phyloP scores from a whole-genome alignment of 2,113 vertebrate genomes.

The Dinomys branickii region DNA sequence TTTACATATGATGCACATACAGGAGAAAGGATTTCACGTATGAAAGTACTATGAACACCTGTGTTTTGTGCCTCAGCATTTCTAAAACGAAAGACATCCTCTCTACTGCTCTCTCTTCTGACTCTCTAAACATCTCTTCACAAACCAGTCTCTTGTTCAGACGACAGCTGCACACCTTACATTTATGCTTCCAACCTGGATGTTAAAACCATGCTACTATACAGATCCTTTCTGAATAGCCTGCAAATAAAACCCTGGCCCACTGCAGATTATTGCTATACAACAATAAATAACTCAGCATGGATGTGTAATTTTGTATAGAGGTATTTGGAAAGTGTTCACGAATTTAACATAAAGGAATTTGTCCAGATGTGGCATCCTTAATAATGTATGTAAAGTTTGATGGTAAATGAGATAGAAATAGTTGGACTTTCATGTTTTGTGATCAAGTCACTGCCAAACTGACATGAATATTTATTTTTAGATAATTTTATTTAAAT shows the following conservation, averaged over 20 bases:
- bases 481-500: constrained; percentile 84
- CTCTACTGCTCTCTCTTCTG: constrained; percentile 82
- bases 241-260: constrained; percentile 80
- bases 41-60: constrained; percentile 89
- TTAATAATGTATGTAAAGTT: constrained; percentile 89
- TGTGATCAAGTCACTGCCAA: constrained; percentile 93
- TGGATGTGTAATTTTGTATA: constrained; percentile 87
- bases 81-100: constrained; percentile 86
- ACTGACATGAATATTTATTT: constrained; percentile 87
- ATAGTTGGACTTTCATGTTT: constrained; percentile 90
- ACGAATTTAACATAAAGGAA: constrained; percentile 80
- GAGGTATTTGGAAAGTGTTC: constrained; percentile 82
- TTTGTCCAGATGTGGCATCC: constrained; percentile 85
- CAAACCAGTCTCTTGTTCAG: constrained; percentile 81
- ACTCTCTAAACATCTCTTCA: constrained; percentile 83
- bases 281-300: constrained; percentile 85
- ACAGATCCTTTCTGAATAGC: constrained; percentile 82
- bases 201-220: constrained; percentile 85
- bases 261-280: constrained; percentile 83
- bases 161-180: constrained; percentile 76
- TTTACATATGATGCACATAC: constrained; percentile 96
- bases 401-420: constrained; percentile 88
- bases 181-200: constrained; percentile 86
- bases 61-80: constrained; percentile 93
- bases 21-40: constrained; percentile 98